Conservation (phyloP, 2,888 invertebrate genomes). For the Caenorhabditis sp. region DNA sequence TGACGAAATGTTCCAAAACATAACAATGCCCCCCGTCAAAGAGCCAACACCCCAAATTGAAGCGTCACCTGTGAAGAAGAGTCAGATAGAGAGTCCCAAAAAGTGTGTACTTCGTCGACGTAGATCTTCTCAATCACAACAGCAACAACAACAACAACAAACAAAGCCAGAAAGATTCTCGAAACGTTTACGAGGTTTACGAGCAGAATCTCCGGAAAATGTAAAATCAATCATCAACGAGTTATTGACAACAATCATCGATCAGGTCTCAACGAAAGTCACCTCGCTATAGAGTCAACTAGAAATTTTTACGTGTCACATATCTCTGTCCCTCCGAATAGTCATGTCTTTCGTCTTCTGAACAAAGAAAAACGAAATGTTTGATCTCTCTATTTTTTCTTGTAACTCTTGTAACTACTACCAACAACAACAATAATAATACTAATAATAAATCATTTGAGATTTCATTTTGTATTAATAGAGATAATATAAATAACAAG, state of each 20-base stretch:
- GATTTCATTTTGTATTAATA: neutral
- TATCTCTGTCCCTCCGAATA: neutral
- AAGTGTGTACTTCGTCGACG: neutral
- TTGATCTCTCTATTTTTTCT: no score
- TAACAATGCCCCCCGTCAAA: neutral
- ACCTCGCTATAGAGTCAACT: neutral
- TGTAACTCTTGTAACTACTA: no score
- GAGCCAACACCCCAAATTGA: neutral
- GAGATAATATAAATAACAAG: neutral
- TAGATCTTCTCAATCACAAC: neutral
- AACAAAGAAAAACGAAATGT: no score
- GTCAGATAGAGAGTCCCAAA: neutral
- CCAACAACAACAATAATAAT: no score
- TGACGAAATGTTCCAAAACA: neutral
- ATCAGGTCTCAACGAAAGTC: neutral
- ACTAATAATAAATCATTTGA: no score
- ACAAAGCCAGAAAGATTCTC: neutral
- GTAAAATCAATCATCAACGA: neutral
- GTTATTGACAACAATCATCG: neutral
- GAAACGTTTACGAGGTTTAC: neutral
- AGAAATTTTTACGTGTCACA: neutral
- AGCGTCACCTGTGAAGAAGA: neutral
- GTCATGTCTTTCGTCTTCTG: neutral
- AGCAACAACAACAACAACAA: no score
- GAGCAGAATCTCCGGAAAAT: neutral